Conservation (phyloP, 2,797 vertebrate genomes). For the Danio albolineatus region DNA sequence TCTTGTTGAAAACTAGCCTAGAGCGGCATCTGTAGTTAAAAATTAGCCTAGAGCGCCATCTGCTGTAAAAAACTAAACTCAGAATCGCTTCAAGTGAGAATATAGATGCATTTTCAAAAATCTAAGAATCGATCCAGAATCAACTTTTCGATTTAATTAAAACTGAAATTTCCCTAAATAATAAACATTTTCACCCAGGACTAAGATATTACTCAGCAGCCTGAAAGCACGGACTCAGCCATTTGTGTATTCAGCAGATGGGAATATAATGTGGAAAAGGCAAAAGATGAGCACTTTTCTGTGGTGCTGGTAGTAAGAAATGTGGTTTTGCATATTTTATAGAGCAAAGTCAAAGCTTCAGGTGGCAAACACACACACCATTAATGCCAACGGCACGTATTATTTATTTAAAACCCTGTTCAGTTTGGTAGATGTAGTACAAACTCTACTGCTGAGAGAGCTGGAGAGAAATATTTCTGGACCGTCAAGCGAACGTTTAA, state of each 20-base stretch:
- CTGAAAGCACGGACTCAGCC: too few species aligned
- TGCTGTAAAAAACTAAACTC: too few species aligned
- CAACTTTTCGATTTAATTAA: too few species aligned
- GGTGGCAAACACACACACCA: not conserved
- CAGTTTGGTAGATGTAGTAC: not conserved
- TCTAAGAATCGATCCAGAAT: too few species aligned
- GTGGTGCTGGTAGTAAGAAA: not conserved
- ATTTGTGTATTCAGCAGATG: not conserved
- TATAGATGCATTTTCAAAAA: too few species aligned
- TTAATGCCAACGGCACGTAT: constrained; percentile 12
- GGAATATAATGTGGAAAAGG: not conserved
- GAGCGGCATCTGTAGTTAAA: too few species aligned
- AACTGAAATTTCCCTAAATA: too few species aligned
- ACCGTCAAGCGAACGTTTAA: not conserved
- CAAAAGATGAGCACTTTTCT: too few species aligned
- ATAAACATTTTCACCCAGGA: too few species aligned
- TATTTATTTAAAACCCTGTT: constrained; percentile 14
- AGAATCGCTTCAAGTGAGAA: not conserved
- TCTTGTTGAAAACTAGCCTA: too few species aligned
- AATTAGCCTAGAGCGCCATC: too few species aligned
- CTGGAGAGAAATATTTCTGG: not conserved
- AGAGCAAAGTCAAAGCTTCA: not conserved
- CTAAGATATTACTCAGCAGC: not conserved
- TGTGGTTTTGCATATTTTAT: constrained; percentile 7
- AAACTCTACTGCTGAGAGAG: not conserved